These are phyloP conservation scores for Aplysina aerophoba DNA, from an alignment of 37 sponge, comb jelly and placozoan species.

Conservation along the genomic window DNA sequence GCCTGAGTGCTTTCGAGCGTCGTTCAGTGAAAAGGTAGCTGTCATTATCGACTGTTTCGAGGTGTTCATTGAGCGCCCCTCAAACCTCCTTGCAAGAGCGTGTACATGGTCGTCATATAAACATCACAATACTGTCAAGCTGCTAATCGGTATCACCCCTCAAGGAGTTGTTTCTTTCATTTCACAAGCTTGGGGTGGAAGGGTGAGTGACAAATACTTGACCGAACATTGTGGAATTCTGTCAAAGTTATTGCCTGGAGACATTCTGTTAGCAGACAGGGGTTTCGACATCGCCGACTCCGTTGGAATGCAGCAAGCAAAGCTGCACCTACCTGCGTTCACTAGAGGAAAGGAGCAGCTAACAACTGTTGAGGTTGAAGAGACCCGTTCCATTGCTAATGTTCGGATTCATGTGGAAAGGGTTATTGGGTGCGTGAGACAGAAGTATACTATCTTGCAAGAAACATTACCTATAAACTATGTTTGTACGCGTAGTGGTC, in stretches of 20 bases:
- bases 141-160: constrained; percentile 66
- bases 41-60: constrained; percentile 81
- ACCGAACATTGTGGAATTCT: constrained; percentile 73
- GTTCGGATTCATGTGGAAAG: constrained; percentile 84
- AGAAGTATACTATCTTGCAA: constrained; percentile 60
- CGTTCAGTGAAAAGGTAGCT: constrained; percentile 46
- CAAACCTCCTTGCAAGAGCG: constrained; percentile 59
- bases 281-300: constrained; percentile 78
- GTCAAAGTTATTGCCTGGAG: constrained; percentile 70
- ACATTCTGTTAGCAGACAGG: constrained; percentile 71
- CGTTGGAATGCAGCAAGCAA: constrained; percentile 60
- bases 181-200: constrained; percentile 71
- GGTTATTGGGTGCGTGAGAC: constrained; percentile 63
- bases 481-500: constrained; percentile 25
- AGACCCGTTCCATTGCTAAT: constrained; percentile 73
- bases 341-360: constrained; percentile 76
- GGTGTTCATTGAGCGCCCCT: constrained; percentile 62
- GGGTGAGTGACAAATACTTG: constrained; percentile 71
- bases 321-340: constrained; percentile 66
- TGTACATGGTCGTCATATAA: constrained; percentile 61
- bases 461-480: constrained; percentile 59
- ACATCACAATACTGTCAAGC: constrained; percentile 72
- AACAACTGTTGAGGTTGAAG: constrained; percentile 51
- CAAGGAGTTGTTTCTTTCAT: constrained; percentile 71
- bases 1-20: constrained; percentile 55